A percentile compares a stretch with the other conserved stretches of the same genome.
phyloP scores from a whole-genome alignment of 2,888 invertebrate species.

The Timandra comae region DNA sequence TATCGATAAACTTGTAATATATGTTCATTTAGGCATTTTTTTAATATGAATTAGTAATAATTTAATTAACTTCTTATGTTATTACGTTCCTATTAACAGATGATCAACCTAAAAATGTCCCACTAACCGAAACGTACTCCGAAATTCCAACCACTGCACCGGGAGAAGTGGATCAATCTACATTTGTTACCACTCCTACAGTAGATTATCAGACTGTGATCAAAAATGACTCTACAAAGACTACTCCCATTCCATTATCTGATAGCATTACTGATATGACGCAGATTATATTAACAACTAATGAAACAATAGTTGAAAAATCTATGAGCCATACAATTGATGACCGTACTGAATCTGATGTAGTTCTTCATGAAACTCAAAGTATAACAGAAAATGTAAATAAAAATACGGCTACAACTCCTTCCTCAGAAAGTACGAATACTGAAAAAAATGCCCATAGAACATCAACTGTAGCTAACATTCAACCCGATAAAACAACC shows the following conservation, averaged over 20 bases:
- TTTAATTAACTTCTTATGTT: conserved; percentile 41
- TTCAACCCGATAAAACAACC: too few relatives aligned
- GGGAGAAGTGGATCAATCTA: conserved; percentile 37
- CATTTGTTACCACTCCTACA: conserved; percentile 29
- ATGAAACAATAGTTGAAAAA: not conserved
- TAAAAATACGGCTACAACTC: too few relatives aligned
- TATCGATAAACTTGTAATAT: not conserved
- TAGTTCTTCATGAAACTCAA: too few relatives aligned
- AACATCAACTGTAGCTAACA: too few relatives aligned
- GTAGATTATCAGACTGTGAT: conserved; percentile 22
- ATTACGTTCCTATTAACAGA: conserved; percentile 72
- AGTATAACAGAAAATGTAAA: too few relatives aligned
- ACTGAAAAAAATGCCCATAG: too few relatives aligned
- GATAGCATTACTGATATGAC: not conserved
- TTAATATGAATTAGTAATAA: not conserved
- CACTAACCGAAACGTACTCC: conserved; percentile 66
- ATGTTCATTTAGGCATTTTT: not conserved
- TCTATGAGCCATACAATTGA: not conserved
- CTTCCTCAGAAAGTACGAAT: too few relatives aligned
- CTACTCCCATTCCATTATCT: conserved; percentile 3
- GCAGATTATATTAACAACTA: not conserved
- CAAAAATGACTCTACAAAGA: conserved; percentile 9
- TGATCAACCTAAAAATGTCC: conserved; percentile 65
- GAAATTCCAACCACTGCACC: conserved; percentile 41
- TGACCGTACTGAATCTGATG: not conserved